phyloP scores from a whole-genome alignment of 2,888 invertebrate species.

The Archips crataeganus region DNA sequence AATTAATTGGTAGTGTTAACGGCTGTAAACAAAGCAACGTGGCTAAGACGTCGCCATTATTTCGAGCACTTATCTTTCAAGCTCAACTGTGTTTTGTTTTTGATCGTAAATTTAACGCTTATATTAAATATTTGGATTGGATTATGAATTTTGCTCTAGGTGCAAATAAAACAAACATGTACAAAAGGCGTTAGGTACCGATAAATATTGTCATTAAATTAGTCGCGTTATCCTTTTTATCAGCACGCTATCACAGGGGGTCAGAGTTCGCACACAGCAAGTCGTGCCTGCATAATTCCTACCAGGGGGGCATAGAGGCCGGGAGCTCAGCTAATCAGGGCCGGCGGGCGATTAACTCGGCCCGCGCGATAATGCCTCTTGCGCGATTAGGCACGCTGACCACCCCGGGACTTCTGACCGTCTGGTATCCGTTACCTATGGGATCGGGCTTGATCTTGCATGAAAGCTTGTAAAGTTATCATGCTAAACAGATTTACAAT shows the following conservation, averaged over 20 bases:
- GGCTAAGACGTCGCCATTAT: too few relatives aligned
- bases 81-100: too few relatives aligned
- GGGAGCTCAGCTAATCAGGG: conserved; percentile 82
- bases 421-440: conserved; percentile 61
- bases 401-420: conserved; percentile 69
- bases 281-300: conserved; percentile 79
- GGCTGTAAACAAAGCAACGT: too few relatives aligned
- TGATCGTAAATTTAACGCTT: background rate
- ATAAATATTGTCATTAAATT: conserved; percentile 54
- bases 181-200: conserved; percentile 35
- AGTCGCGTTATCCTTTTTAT: conserved; percentile 58
- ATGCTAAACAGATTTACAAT: conserved; percentile 13
- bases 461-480: conserved; percentile 32
- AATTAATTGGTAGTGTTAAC: too few relatives aligned
- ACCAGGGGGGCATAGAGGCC: conserved; percentile 73
- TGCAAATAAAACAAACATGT: background rate
- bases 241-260: conserved; percentile 56
- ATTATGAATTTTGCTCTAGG: background rate
- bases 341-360: conserved; percentile 78
- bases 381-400: conserved; percentile 82
- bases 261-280: conserved; percentile 54
- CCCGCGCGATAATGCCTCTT: conserved; percentile 80
- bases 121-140: background rate
- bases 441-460: conserved; percentile 45
- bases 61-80: too few relatives aligned